phyloP scores from a whole-genome alignment of 2,797 vertebrate genomes.

The Phoxinus dragarum region DNA sequence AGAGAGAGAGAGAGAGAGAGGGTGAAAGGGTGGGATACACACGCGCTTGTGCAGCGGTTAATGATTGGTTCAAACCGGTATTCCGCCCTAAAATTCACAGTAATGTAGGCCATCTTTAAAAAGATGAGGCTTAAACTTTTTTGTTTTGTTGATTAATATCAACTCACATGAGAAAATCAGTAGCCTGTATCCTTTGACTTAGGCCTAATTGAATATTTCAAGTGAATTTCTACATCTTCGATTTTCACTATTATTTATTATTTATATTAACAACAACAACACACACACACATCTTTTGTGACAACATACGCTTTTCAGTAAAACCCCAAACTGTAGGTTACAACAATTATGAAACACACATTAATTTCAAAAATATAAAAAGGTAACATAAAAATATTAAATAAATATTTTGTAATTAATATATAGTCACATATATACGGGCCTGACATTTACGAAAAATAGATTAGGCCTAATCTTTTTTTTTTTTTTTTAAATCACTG shows the following conservation, averaged over 20 bases:
- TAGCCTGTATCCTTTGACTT: too few species aligned
- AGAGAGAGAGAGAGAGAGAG: conserved; percentile 29
- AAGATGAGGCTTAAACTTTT: neutral
- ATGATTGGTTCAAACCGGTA: conserved; percentile 37
- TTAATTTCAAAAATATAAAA: neutral
- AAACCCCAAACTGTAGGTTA: neutral
- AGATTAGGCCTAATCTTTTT: too few species aligned
- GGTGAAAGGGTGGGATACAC: conserved; percentile 25
- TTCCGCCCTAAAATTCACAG: conserved; percentile 11
- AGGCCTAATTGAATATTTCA: neutral
- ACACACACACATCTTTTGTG: neutral
- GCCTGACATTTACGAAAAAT: neutral
- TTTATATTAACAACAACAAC: neutral
- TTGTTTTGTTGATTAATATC: neutral
- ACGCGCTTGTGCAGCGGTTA: neutral
- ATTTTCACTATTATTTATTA: neutral
- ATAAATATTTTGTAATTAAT: neutral
- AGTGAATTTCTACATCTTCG: neutral
- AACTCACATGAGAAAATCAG: neutral
- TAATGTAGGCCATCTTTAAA: neutral
- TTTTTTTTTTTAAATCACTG: neutral
- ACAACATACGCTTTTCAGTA: neutral
- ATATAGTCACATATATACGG: neutral
- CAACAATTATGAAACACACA: neutral
- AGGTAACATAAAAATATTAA: neutral